Evolutionary conservation across 2,797 vertebrate genomes (phyloP), one percentile per base, ranked within the genome.

Genomic region (Melanotaenia parkinsoni): DNA sequence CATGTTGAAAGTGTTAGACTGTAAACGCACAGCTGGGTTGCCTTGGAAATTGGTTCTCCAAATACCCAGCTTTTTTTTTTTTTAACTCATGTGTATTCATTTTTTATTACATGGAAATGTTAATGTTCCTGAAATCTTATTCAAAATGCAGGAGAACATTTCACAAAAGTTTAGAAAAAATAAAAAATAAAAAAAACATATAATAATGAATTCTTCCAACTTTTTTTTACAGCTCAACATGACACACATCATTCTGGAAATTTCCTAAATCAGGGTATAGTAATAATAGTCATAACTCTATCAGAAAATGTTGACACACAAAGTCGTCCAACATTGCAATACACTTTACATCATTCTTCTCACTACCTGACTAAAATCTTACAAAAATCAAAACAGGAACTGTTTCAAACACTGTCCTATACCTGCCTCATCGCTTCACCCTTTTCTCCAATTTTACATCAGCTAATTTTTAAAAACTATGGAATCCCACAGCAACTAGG

Each of bases 1-100:
- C 75, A 9, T 74, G 53, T 61, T 45, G 20, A 50, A 70, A 38
- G 38, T n/a, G n/a, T 71, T 70, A 68, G 32, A 28, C 43, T 47
- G 12, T 57, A 28, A 74, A 81, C 18, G n/a, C 73, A n/a, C 38
- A 68, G 58, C 0, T 35, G 9, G 73, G 38, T 28, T 51, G 20
- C 33, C 14, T 45, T 67, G 3, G 7, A 20, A 70, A 63, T 5
- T 43, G 5, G 6, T 26, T 59, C 47, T 3, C 1, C 6, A 24
- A 51, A 57, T 38, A 20, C 65, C 9, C 33, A 40, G 33, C 51
- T 30, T n/a, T 59, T n/a, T 28, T 38, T 13, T 38, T 38, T 12
- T 12, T 13, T 37, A 16, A 43, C 5, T 33, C 33, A 47, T 37
- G 16, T 63, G 18, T 26, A 24, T 12, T 28, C 67, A 3, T 22